These are phyloP conservation scores for Crambe crambe DNA, from an alignment of 37 sponge, comb jelly and placozoan species.

Conservation along the genomic window DNA sequence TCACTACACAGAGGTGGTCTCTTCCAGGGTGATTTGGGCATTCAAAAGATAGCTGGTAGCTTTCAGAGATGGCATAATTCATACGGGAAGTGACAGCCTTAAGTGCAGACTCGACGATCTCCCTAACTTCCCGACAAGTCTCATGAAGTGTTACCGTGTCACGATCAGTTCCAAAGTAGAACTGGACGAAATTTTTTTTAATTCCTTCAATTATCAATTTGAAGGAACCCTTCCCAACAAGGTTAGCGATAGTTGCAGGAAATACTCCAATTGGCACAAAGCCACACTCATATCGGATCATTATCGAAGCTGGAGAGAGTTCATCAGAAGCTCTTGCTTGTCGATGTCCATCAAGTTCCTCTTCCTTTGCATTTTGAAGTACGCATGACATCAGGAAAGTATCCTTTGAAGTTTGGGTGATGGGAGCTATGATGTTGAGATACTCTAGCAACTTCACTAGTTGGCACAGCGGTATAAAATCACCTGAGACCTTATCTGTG, in stretches of 20 bases:
- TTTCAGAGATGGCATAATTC: neutral
- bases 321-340: no score
- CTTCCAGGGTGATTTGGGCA: neutral
- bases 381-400: neutral
- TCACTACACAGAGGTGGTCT: neutral
- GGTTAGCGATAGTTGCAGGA: neutral
- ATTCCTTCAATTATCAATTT: neutral
- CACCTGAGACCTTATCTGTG: no score
- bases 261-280: conserved; percentile 5
- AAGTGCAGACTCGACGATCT: neutral
- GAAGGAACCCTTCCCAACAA: neutral
- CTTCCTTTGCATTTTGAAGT: neutral
- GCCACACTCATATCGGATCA: neutral
- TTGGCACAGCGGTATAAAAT: neutral
- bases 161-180: neutral
- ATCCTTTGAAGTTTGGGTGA: neutral
- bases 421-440: no score
- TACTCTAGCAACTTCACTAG: no score
- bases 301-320: neutral
- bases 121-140: neutral
- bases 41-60: neutral
- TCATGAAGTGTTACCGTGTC: conserved; percentile 2
- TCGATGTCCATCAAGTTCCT: neutral
- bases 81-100: neutral
- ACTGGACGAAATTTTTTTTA: neutral